Percentiles rank a stretch among this genome's conserved stretches.
Evolutionary conservation across 2,113 vertebrate species (phyloP).

Genomic region (Neogale vison): DNA sequence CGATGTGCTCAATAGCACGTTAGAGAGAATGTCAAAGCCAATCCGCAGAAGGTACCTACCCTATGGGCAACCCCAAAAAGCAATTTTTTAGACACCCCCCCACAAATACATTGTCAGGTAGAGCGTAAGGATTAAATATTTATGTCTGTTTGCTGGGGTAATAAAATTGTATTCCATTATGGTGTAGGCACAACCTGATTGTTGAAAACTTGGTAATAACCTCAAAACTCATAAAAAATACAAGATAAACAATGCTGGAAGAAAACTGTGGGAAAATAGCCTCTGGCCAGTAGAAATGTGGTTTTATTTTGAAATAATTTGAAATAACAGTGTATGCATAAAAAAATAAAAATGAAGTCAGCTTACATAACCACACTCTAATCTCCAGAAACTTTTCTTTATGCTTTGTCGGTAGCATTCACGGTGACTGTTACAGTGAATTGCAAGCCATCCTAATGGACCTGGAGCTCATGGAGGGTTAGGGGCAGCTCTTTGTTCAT

Average conservation of each 20-base stretch:
- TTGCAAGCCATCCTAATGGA: fast-evolving
- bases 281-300: constrained; percentile 67
- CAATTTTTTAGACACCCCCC: constrained; percentile 66
- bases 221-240: constrained; percentile 80
- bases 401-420: neutral
- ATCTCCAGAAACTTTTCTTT: constrained; percentile 49
- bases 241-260: constrained; percentile 78
- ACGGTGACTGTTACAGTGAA: neutral
- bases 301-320: constrained; percentile 75
- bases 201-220: constrained; percentile 80
- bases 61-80: constrained; percentile 54
- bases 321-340: constrained; percentile 53
- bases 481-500: neutral
- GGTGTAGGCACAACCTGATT: constrained; percentile 74
- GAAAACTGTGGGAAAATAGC: constrained; percentile 73
- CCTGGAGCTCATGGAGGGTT: neutral
- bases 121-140: constrained; percentile 84
- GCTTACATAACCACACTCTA: constrained; percentile 63
- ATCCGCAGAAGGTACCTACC: constrained; percentile 38
- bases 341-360: neutral
- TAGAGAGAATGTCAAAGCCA: neutral
- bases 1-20: neutral
- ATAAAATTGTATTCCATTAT: constrained; percentile 84
- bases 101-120: constrained; percentile 65
- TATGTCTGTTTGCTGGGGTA: constrained; percentile 78